Evolutionary conservation across 2,797 vertebrate species (phyloP).

Genomic region (Centropyge bicolor): DNA sequence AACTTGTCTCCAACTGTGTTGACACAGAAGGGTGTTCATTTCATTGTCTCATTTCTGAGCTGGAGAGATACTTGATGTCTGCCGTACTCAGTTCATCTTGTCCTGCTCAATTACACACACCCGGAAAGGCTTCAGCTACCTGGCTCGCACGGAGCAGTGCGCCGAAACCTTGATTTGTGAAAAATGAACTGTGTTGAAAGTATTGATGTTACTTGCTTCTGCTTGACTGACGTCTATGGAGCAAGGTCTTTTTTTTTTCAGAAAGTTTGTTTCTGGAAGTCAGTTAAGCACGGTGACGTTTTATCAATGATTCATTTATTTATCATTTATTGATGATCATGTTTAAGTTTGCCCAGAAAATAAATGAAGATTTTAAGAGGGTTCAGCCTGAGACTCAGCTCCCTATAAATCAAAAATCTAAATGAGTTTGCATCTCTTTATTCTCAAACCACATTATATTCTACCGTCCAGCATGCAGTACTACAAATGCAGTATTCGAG

Average conservation of each 20-base stretch:
- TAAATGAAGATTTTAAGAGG: neutral
- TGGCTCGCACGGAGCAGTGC: constrained; percentile 35
- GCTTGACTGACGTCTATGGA: constrained; percentile 31
- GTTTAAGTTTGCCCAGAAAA: neutral
- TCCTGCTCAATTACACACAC: constrained; percentile 73
- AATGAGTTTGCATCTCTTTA: neutral
- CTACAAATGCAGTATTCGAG: neutral
- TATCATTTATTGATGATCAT: neutral
- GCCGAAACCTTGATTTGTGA: constrained; percentile 47
- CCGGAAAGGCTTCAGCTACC: constrained; percentile 48
- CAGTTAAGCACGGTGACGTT: neutral
- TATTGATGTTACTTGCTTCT: constrained; percentile 25
- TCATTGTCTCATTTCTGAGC: constrained; percentile 59
- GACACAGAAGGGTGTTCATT: constrained; percentile 57
- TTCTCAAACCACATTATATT: neutral
- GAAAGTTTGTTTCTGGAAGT: constrained; percentile 30
- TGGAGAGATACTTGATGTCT: constrained; percentile 67
- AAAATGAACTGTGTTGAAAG: constrained; percentile 55
- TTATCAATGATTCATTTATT: neutral
- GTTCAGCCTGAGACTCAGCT: neutral
- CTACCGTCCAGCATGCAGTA: neutral
- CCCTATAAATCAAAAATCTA: neutral
- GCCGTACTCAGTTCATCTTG: constrained; percentile 54
- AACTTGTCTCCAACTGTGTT: constrained; percentile 56
- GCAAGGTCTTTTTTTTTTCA: neutral